Evolutionary conservation across 2,888 invertebrate genomes (phyloP), one percentile per base, ranked within the genome.

Genomic region (Andrena chrysosceles): DNA sequence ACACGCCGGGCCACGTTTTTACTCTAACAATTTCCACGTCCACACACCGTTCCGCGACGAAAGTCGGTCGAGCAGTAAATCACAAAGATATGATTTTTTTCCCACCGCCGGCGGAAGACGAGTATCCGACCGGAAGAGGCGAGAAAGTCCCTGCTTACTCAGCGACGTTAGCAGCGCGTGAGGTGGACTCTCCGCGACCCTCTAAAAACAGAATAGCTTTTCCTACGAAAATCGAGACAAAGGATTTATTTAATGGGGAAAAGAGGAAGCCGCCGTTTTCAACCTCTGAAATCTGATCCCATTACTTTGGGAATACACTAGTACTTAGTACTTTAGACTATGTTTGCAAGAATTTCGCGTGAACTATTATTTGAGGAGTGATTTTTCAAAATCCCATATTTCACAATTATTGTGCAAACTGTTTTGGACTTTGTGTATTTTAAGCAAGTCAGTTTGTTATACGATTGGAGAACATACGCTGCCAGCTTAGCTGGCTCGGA

Each of bases 71-170:
- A 82, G 84, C 79, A 83, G 84, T 89, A 88, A 86, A 89, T 89
- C 89, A 89, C 77, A 78, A 77, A 89, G 89, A 89, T 89, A 89
- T 89, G 88, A 88, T 89, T 88, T 86, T 85, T 89, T 74, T 66
- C 29, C 63, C 70, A 64, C 59, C 72, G 29, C 71, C 62, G 68
- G 29, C 80, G 89, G 88, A 89, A 86, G 85, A 82, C 87, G 86
- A 87, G 89, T 85, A 86, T 89, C 88, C 89, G 83, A 80, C 85
- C 83, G 87, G 85, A 88, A 88, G 87, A 79, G 73, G 69, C 68
- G 79, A 71, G 77, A 81, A 85, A 81, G 83, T 84, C 80, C 52
- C 63, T 83, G 88, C 89, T 88, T 88, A 84, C 84, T 89, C 89
- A 84, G 88, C 86, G 77, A 59, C 80, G 86, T 80, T 81, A 76